Evolutionary conservation across 1,140 invertebrate species (phyloP).

Genomic region (Protaetia brevitarsis): DNA sequence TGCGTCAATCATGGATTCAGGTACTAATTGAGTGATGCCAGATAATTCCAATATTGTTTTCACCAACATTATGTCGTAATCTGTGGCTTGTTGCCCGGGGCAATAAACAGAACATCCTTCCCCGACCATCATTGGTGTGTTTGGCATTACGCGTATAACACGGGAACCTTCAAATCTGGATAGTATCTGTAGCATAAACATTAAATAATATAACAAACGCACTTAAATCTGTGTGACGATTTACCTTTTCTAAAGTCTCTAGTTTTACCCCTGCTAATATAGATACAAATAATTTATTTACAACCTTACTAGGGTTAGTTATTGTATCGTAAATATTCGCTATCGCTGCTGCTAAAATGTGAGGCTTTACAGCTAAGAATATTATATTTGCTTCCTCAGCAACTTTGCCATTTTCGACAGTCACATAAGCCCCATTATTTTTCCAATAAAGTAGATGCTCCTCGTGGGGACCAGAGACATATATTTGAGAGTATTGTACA

Average conservation of each 20-base stretch:
- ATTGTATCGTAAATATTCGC: constrained; percentile 47
- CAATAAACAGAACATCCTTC: constrained; percentile 77
- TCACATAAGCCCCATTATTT: constrained; percentile 58
- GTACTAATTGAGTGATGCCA: constrained; percentile 75
- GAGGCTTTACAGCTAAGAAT: constrained; percentile 84
- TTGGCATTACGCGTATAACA: constrained; percentile 89
- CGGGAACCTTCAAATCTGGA: constrained; percentile 50
- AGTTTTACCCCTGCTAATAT: constrained; percentile 78
- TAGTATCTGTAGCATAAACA: constrained; percentile 43
- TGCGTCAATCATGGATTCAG: constrained; percentile 79
- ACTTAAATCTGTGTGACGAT: no score
- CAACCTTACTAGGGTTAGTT: constrained; percentile 35
- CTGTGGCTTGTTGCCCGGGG: constrained; percentile 53
- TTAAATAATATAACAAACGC: not conserved
- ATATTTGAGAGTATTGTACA: constrained; percentile 57
- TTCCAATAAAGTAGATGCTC: constrained; percentile 64
- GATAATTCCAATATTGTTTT: constrained; percentile 69
- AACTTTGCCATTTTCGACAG: constrained; percentile 61
- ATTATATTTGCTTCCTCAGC: constrained; percentile 68
- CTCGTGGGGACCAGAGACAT: constrained; percentile 66
- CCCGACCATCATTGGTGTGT: constrained; percentile 86
- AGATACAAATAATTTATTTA: constrained; percentile 65
- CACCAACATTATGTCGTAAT: constrained; percentile 60
- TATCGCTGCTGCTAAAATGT: constrained; percentile 65
- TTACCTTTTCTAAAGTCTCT: constrained; percentile 43